phyloP scores from a whole-genome alignment of 2,888 invertebrate species.

The Macrophya annulata region DNA sequence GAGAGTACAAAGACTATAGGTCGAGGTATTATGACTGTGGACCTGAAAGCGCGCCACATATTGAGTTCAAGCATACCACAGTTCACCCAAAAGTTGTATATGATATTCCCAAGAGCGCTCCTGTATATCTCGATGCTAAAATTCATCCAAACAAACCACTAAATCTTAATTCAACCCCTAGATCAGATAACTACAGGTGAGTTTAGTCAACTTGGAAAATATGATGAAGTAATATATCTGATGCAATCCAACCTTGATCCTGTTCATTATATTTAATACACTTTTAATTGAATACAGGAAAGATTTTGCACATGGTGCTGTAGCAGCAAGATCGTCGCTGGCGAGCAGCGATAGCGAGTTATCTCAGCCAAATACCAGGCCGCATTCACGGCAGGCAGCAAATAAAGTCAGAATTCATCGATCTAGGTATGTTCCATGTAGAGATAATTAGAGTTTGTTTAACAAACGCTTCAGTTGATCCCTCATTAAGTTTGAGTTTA shows the following conservation, averaged over 20 bases:
- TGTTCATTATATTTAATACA: conserved; percentile 46
- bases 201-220: conserved; percentile 18
- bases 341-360: conserved; percentile 82
- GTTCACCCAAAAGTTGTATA: conserved; percentile 83
- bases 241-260: neutral
- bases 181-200: conserved; percentile 86
- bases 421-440: conserved; percentile 68
- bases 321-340: conserved; percentile 79
- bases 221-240: conserved; percentile 33
- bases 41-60: conserved; percentile 69
- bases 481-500: conserved; percentile 59
- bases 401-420: conserved; percentile 70
- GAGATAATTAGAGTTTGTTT: conserved; percentile 24
- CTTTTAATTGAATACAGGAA: conserved; percentile 65
- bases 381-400: conserved; percentile 74
- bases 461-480: conserved; percentile 46
- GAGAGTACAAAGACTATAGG: conserved; percentile 82
- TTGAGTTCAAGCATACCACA: conserved; percentile 78
- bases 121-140: conserved; percentile 71
- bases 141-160: conserved; percentile 66
- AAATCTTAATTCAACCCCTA: conserved; percentile 71
- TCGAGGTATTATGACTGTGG: conserved; percentile 73
- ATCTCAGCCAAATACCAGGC: conserved; percentile 78
- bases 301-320: conserved; percentile 87
- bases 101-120: conserved; percentile 81